A percentile compares a stretch with the other conserved stretches of the same genome.
Evolutionary conservation across 2,888 invertebrate genomes (phyloP).

Genomic region (Noctuana brunneofusca): DNA sequence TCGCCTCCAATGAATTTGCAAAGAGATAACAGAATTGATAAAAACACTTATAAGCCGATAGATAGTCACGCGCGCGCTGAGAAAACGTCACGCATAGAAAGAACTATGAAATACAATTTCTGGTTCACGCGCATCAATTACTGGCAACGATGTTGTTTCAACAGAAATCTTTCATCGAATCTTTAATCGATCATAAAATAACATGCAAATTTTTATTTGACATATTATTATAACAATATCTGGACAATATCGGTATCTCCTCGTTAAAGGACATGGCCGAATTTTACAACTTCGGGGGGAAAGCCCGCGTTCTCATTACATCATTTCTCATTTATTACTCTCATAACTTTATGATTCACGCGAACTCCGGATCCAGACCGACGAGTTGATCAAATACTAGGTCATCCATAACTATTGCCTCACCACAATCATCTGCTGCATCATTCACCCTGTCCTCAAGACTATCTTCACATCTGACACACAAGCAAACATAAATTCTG

Average conservation of each 20-base stretch:
- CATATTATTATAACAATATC: conserved; percentile 23
- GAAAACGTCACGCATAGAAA: neutral
- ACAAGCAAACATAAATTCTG: conserved; percentile 31
- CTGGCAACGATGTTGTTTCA: neutral
- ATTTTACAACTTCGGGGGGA: conserved; percentile 53
- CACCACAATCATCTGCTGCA: too few relatives aligned
- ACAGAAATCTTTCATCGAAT: neutral
- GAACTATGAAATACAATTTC: conserved; percentile 3
- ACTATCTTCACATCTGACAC: conserved; percentile 31
- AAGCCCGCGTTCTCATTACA: conserved; percentile 50
- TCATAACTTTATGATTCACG: conserved; percentile 58
- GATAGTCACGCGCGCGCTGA: conserved; percentile 11
- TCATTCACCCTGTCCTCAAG: conserved; percentile 22
- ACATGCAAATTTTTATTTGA: neutral
- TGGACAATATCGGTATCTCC: conserved; percentile 37
- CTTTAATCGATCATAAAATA: conserved; percentile 7
- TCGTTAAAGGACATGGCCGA: conserved; percentile 49
- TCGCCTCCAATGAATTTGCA: conserved; percentile 20
- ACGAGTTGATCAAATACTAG: conserved; percentile 40
- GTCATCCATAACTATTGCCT: conserved; percentile 37
- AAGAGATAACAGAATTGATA: conserved; percentile 21
- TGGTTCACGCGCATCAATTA: conserved; percentile 13
- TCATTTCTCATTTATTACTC: conserved; percentile 53
- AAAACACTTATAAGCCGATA: conserved; percentile 1
- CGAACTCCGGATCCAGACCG: conserved; percentile 46